Percentiles rank a stretch among this genome's conserved stretches.
phyloP scores from a whole-genome alignment of 2,113 vertebrate species.

The Gavia stellata region DNA sequence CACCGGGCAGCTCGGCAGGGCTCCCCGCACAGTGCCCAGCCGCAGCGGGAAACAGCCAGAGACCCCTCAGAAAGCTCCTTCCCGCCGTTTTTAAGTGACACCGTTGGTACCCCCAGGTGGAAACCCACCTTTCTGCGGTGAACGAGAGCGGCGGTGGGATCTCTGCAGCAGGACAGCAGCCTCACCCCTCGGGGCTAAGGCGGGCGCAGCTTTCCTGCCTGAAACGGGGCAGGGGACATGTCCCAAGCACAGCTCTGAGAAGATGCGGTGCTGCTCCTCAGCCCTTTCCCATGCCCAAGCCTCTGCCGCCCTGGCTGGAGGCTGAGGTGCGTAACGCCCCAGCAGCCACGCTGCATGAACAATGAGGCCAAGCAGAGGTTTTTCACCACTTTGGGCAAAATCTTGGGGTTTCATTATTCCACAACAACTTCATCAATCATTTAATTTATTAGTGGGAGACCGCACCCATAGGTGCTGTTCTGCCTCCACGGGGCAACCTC shows the following conservation, averaged over 20 bases:
- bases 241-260: neutral
- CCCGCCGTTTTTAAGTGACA: fast-evolving
- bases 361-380: neutral
- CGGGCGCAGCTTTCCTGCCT: neutral
- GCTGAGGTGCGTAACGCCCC: fast-evolving
- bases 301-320: neutral
- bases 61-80: neutral
- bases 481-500: neutral
- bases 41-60: neutral
- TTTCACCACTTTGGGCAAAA: neutral
- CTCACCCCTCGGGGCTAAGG: neutral
- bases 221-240: fast-evolving
- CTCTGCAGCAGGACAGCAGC: neutral
- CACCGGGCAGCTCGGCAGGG: fast-evolving
- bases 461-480: neutral
- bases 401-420: neutral
- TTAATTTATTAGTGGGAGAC: neutral
- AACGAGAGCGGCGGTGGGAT: fast-evolving
- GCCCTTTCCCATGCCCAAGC: neutral
- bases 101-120: neutral
- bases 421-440: neutral
- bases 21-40: neutral
- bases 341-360: neutral
- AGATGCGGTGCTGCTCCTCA: neutral
- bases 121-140: neutral